These are phyloP conservation scores for Chunga burmeisteri DNA, from an alignment of 2,113 vertebrate genomes.

Conservation along the genomic window DNA sequence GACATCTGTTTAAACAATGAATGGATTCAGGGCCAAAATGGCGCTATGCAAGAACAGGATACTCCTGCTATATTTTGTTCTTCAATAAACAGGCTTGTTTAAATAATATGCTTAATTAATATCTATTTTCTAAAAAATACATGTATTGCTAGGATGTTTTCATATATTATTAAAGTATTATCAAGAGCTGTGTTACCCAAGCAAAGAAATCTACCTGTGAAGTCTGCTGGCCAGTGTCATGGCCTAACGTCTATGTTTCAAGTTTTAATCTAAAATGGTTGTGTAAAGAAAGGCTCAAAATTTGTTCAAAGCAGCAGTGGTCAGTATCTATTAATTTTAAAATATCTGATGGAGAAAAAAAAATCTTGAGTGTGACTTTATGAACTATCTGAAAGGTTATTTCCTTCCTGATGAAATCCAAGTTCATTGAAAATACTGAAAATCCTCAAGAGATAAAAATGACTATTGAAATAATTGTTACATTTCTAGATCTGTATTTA, in stretches of 20 bases:
- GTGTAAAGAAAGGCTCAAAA: neutral
- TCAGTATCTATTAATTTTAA: neutral
- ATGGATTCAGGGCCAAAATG: neutral
- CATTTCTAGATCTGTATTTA: neutral
- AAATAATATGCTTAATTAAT: neutral
- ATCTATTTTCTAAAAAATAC: neutral
- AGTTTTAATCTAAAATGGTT: neutral
- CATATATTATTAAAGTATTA: neutral
- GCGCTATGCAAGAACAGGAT: neutral
- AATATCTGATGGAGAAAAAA: neutral
- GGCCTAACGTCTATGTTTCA: neutral
- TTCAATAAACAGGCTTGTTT: neutral
- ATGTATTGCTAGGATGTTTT: neutral
- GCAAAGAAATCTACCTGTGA: neutral
- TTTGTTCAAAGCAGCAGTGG: neutral
- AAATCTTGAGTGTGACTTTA: neutral
- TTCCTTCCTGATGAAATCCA: neutral
- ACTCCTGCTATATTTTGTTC: neutral
- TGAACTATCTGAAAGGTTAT: neutral
- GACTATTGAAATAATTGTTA: neutral
- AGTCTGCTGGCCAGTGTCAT: neutral
- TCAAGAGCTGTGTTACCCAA: neutral
- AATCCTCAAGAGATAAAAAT: neutral
- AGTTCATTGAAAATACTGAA: neutral
- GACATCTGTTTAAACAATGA: neutral